These are phyloP conservation scores for Anomalospiza imberbis DNA, from an alignment of 2,797 vertebrate genomes.

Conservation along the genomic window DNA sequence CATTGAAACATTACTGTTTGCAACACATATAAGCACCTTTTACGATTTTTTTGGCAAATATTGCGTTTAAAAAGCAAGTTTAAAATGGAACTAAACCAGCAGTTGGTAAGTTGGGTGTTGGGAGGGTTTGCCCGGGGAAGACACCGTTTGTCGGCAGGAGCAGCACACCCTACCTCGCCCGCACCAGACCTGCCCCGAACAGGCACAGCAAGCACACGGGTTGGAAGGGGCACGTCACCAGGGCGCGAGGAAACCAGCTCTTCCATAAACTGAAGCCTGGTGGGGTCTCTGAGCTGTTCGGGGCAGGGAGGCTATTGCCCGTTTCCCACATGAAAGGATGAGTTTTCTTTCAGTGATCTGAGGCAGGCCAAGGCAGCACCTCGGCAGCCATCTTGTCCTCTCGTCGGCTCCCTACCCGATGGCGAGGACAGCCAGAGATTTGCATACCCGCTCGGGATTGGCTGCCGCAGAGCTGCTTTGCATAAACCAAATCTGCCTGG, in stretches of 20 bases:
- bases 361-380: not conserved
- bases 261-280: not conserved
- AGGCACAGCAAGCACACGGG: not conserved
- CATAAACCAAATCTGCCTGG: slow-evolving; percentile 57
- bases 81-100: not conserved
- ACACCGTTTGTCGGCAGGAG: not conserved
- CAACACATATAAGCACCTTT: rapidly evolving
- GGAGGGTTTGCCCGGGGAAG: not conserved
- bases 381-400: slow-evolving; percentile 26
- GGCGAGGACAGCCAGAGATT: not conserved
- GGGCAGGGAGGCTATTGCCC: not conserved
- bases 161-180: not conserved
- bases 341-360: not conserved
- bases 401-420: not conserved
- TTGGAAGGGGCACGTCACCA: not conserved
- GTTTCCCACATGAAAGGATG: not conserved
- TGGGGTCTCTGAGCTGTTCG: not conserved
- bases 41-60: not conserved
- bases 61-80: not conserved
- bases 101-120: not conserved
- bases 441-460: slow-evolving; percentile 66
- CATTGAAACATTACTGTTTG: not conserved
- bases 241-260: not conserved
- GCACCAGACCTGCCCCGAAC: not conserved
- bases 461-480: slow-evolving; percentile 26